These are phyloP conservation scores for Euura saliciscinereae DNA, from an alignment of 1,140 invertebrate species.

Conservation along the genomic window DNA sequence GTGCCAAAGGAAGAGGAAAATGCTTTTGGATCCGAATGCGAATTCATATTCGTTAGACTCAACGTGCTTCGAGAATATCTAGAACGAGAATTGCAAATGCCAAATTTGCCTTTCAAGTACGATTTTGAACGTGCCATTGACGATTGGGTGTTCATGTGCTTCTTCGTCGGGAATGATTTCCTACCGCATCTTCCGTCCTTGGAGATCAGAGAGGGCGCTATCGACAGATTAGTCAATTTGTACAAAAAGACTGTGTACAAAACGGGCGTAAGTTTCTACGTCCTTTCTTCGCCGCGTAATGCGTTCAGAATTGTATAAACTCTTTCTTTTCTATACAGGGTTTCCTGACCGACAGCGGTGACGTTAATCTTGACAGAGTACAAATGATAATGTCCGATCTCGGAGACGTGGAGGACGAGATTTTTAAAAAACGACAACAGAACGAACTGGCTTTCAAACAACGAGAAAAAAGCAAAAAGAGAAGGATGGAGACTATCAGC, in stretches of 20 bases:
- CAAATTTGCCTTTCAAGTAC: conserved; percentile 90
- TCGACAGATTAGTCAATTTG: conserved; percentile 90
- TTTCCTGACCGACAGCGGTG: conserved; percentile 94
- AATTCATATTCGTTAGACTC: conserved; percentile 90
- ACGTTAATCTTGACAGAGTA: conserved; percentile 90
- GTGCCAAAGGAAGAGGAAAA: conserved; percentile 61
- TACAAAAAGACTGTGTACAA: conserved; percentile 97
- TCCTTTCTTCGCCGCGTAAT: conserved; percentile 11
- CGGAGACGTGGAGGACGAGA: conserved; percentile 95
- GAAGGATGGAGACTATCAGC: conserved; percentile 58
- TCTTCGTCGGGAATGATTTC: conserved; percentile 99
- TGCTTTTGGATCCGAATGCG: conserved; percentile 72
- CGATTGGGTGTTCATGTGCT: conserved; percentile 99
- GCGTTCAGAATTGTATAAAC: background rate
- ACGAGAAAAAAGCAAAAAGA: conserved; percentile 75
- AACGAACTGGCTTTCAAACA: conserved; percentile 83
- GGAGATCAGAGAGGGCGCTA: conserved; percentile 97
- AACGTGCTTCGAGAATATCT: conserved; percentile 95
- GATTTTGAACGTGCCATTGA: conserved; percentile 91
- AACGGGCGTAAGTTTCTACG: conserved; percentile 70
- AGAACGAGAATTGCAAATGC: conserved; percentile 89
- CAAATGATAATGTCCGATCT: conserved; percentile 94
- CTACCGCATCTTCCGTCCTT: conserved; percentile 97
- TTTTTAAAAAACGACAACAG: conserved; percentile 91
- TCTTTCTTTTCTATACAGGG: conserved; percentile 65